Evolutionary conservation across 1,140 invertebrate genomes (phyloP).

Genomic region (Leptinotarsa texana): DNA sequence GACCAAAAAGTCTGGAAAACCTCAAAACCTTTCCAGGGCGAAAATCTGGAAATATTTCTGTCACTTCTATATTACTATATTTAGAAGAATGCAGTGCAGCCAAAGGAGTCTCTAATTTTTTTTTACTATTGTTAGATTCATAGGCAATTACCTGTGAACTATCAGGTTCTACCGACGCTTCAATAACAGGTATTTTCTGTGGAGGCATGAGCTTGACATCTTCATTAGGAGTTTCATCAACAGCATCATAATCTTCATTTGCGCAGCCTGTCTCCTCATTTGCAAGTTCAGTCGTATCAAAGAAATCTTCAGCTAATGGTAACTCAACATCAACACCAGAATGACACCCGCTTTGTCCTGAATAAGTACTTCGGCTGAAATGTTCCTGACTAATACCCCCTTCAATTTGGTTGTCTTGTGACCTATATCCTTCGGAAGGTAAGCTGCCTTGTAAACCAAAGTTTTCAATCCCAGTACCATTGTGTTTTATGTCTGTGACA

Average conservation of each 20-base stretch:
- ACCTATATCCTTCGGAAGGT: too few species aligned
- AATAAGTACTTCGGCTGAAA: not conserved
- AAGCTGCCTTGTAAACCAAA: not conserved
- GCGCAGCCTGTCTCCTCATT: constrained; percentile 65
- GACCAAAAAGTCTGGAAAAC: constrained; percentile 91
- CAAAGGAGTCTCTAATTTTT: constrained; percentile 85
- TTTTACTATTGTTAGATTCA: constrained; percentile 56
- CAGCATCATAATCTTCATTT: constrained; percentile 63
- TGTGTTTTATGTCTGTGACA: constrained; percentile 15
- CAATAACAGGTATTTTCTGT: constrained; percentile 57
- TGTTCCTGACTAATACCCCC: not conserved
- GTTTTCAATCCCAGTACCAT: constrained; percentile 16
- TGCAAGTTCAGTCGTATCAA: constrained; percentile 87
- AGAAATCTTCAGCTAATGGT: constrained; percentile 86
- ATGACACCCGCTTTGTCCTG: constrained; percentile 8
- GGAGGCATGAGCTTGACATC: constrained; percentile 77
- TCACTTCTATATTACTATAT: constrained; percentile 88
- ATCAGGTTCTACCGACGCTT: not conserved
- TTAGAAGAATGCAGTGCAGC: constrained; percentile 90
- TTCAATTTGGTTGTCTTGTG: not conserved
- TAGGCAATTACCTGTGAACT: not conserved
- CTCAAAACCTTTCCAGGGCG: constrained; percentile 85
- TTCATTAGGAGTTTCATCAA: constrained; percentile 62
- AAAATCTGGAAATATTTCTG: constrained; percentile 91
- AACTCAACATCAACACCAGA: constrained; percentile 61